Percentiles rank a stretch among this genome's conserved stretches.
Conservation (phyloP, 2,113 vertebrate species). For the Antechinus flavipes region DNA sequence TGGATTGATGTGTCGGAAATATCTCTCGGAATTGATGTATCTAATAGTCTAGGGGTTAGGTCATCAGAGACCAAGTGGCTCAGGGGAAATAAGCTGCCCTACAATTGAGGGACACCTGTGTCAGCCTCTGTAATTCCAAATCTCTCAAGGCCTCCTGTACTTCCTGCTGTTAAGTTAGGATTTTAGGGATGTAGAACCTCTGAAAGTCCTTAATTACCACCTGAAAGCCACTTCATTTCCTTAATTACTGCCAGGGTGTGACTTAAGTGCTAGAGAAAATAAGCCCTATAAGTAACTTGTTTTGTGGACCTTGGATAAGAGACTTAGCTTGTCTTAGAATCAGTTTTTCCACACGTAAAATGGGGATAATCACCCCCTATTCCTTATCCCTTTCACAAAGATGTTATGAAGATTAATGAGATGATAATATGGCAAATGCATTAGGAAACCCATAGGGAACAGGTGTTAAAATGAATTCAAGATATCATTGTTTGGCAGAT, state of each 20-base stretch:
- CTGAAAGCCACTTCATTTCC: background rate
- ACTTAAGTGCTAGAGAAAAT: slow-evolving; percentile 17
- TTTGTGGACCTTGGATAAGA: slow-evolving; percentile 6
- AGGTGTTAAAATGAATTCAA: slow-evolving; percentile 35
- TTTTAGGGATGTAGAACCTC: background rate
- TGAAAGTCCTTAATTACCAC: slow-evolving; percentile 18
- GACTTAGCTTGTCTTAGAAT: slow-evolving; percentile 30
- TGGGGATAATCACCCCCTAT: slow-evolving; percentile 52
- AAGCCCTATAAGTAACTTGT: background rate
- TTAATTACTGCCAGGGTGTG: slow-evolving; percentile 7
- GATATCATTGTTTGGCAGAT: slow-evolving; percentile 37
- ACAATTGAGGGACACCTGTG: slow-evolving; percentile 23
- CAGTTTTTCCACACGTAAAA: slow-evolving; percentile 63
- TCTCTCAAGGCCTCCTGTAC: background rate
- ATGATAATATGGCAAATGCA: slow-evolving; percentile 23
- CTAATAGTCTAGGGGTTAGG: background rate
- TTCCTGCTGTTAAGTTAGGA: slow-evolving; percentile 4
- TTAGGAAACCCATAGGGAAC: slow-evolving; percentile 30
- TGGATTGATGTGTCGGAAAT: slow-evolving; percentile 1
- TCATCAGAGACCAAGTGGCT: background rate
- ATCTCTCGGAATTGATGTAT: background rate
- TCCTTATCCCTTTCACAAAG: slow-evolving; percentile 42
- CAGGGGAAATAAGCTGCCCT: background rate
- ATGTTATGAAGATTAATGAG: slow-evolving; percentile 42
- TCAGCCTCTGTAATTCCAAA: slow-evolving; percentile 17